These are phyloP conservation scores for Sander vitreus DNA, from an alignment of 2,113 vertebrate genomes.

Conservation along the genomic window DNA sequence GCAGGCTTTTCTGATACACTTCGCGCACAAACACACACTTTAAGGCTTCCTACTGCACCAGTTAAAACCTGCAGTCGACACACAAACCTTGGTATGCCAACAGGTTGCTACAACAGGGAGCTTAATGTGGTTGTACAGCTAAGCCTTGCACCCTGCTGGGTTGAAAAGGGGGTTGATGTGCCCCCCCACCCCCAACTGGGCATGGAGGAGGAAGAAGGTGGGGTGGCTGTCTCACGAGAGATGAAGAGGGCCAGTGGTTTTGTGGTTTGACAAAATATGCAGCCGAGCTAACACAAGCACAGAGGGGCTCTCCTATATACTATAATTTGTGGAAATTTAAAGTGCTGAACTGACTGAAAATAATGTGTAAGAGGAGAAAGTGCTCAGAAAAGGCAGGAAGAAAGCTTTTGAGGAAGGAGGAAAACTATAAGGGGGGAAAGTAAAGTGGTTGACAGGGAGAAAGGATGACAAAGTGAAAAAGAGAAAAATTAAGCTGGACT, in stretches of 20 bases:
- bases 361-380: conserved; percentile 40
- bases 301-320: conserved; percentile 57
- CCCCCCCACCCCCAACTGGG: conserved; percentile 34
- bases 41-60: conserved; percentile 38
- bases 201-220: conserved; percentile 16
- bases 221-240: conserved; percentile 34
- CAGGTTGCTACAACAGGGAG: conserved; percentile 22
- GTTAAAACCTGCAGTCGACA: conserved; percentile 50
- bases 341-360: conserved; percentile 71
- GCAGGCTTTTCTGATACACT: conserved; percentile 44
- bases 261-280: conserved; percentile 72
- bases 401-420: conserved; percentile 31
- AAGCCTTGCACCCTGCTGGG: conserved; percentile 37
- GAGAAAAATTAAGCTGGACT: conserved; percentile 48
- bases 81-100: conserved; percentile 23
- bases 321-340: conserved; percentile 75
- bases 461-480: conserved; percentile 54
- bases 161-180: conserved; percentile 50
- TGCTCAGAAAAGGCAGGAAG: conserved; percentile 36
- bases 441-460: conserved; percentile 12
- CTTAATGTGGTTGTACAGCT: conserved; percentile 47
- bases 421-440: conserved; percentile 26
- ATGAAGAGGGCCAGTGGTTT: conserved; percentile 65
- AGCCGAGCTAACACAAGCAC: conserved; percentile 45
- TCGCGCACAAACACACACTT: conserved; percentile 40